phyloP scores from a whole-genome alignment of 2,113 vertebrate species.

The Oenanthe oenanthe region DNA sequence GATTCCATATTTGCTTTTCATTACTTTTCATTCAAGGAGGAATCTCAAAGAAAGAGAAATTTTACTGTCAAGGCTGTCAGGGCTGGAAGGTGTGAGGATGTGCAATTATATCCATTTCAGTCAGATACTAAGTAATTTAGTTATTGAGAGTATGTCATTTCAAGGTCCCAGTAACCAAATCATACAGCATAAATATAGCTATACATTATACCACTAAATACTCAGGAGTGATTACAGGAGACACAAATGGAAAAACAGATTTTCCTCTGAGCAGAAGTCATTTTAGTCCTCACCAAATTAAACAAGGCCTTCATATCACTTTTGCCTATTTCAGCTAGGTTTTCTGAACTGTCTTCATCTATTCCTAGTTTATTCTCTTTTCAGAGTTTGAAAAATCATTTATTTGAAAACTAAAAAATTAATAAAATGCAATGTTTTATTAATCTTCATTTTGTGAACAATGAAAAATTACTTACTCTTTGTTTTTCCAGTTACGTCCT shows the following conservation, averaged over 20 bases:
- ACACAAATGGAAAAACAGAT: neutral
- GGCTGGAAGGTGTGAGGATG: neutral
- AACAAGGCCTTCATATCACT: neutral
- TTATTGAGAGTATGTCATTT: neutral
- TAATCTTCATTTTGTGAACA: constrained; percentile 12
- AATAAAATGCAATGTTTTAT: neutral
- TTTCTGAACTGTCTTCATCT: neutral
- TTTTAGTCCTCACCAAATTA: neutral
- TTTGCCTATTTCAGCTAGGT: neutral
- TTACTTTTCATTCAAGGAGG: neutral
- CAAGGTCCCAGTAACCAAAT: neutral
- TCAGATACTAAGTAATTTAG: neutral
- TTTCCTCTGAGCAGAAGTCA: neutral
- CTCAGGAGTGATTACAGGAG: neutral
- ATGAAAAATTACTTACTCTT: neutral
- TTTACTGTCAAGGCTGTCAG: neutral
- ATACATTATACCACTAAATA: neutral
- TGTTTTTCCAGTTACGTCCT: constrained; percentile 79
- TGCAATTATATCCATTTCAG: neutral
- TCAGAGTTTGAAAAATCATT: neutral
- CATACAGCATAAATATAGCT: neutral
- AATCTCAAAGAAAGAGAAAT: neutral
- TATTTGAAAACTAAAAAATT: neutral
- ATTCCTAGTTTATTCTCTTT: neutral
- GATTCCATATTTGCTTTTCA: neutral